Evolutionary conservation across 2,113 vertebrate genomes (phyloP).

Genomic region (Triplophysa dalaica): DNA sequence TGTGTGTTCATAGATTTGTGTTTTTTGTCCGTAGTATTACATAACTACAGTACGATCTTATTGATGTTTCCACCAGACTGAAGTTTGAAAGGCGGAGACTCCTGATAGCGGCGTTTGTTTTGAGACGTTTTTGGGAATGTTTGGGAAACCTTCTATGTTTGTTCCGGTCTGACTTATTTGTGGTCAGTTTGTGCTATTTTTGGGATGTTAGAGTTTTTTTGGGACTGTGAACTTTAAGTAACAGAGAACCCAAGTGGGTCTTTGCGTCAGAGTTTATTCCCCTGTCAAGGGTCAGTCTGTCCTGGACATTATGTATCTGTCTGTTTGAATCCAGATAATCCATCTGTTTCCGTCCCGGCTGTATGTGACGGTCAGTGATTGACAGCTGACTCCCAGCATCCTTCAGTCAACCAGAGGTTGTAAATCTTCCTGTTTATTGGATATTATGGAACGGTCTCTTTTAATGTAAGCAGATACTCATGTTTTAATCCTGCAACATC

Average conservation of each 20-base stretch:
- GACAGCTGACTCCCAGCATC: constrained; percentile 37
- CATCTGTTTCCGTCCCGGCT: constrained; percentile 16
- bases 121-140: constrained; percentile 24
- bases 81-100: neutral
- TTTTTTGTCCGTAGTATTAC: constrained; percentile 35
- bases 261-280: constrained; percentile 7
- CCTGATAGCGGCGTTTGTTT: neutral
- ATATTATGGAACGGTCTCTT: neutral
- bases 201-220: constrained; percentile 3
- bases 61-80: constrained; percentile 18
- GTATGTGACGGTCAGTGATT: constrained; percentile 10
- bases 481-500: too few species aligned
- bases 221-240: constrained; percentile 1
- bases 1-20: constrained; percentile 16
- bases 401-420: constrained; percentile 8
- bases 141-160: constrained; percentile 30
- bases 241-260: neutral
- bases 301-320: neutral
- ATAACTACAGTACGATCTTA: constrained; percentile 24
- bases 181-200: neutral
- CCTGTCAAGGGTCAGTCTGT: neutral
- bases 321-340: neutral
- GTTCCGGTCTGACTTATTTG: constrained; percentile 12
- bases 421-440: neutral
- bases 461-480: too few species aligned